These are phyloP conservation scores for Scaptomyza montana DNA, from an alignment of 1,140 invertebrate genomes.

Conservation along the genomic window DNA sequence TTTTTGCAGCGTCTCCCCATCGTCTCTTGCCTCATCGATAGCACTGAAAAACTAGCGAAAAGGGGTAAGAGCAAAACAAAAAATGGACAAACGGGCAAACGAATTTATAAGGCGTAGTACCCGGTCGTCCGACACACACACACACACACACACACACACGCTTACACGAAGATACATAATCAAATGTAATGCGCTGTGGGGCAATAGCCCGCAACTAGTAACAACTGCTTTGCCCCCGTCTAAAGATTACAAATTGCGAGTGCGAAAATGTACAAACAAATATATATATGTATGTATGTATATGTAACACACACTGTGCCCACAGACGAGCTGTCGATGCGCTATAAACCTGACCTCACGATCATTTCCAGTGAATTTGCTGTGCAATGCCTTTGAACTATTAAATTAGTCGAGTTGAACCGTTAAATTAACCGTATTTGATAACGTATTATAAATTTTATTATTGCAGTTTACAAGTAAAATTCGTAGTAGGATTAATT, in stretches of 20 bases:
- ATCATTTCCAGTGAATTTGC: slow-evolving; percentile 21
- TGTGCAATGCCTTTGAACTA: slow-evolving; percentile 39
- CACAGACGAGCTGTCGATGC: slow-evolving; percentile 32
- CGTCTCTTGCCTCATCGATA: too few relatives aligned
- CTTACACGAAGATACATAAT: slow-evolving; percentile 62
- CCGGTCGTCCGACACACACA: slow-evolving; percentile 14
- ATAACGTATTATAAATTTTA: neutral
- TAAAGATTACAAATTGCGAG: slow-evolving; percentile 61
- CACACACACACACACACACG: slow-evolving; percentile 22
- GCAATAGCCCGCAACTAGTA: slow-evolving; percentile 68
- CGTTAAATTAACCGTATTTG: neutral
- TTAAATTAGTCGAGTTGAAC: slow-evolving; percentile 4
- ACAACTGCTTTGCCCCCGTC: slow-evolving; percentile 55
- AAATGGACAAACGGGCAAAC: slow-evolving; percentile 26
- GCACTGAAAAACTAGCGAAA: slow-evolving; percentile 17
- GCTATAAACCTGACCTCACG: slow-evolving; percentile 27
- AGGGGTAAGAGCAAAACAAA: slow-evolving; percentile 9
- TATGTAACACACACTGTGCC: slow-evolving; percentile 12
- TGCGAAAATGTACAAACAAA: slow-evolving; percentile 16
- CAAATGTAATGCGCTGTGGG: slow-evolving; percentile 77
- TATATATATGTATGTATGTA: neutral
- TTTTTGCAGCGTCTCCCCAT: neutral
- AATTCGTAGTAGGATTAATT: too few relatives aligned
- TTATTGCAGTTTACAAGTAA: too few relatives aligned
- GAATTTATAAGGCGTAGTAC: slow-evolving; percentile 72